Conservation (phyloP, 1,140 invertebrate genomes). For the Frieseomelitta varia region DNA sequence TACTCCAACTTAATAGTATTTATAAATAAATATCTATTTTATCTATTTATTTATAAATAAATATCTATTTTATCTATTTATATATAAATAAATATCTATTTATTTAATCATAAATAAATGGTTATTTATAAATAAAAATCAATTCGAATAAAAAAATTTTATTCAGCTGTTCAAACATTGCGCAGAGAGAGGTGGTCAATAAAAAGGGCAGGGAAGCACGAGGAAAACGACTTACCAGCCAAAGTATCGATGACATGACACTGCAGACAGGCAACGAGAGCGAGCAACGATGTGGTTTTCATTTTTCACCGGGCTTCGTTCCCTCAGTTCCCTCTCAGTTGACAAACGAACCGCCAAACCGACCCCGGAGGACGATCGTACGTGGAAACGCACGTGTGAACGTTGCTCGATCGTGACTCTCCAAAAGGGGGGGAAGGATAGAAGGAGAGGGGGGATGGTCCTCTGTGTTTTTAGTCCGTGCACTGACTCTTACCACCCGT, state of each 20-base stretch:
- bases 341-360: neutral
- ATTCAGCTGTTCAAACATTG: neutral
- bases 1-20: neutral
- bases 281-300: constrained; percentile 57
- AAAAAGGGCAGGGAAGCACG: neutral
- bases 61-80: too few species aligned
- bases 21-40: too few species aligned
- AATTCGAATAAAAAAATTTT: too few species aligned
- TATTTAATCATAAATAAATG: too few species aligned
- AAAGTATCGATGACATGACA: constrained; percentile 50
- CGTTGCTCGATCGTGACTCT: constrained; percentile 8
- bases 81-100: too few species aligned
- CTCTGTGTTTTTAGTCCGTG: neutral
- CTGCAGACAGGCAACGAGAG: constrained; percentile 58
- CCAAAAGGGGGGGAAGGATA: neutral
- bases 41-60: too few species aligned
- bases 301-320: constrained; percentile 46
- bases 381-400: constrained; percentile 45
- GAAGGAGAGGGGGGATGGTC: too few species aligned
- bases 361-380: constrained; percentile 8
- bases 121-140: too few species aligned
- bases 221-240: constrained; percentile 60
- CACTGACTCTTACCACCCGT: neutral
- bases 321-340: neutral
- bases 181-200: neutral